Evolutionary conservation across 2,797 vertebrate genomes (phyloP), one percentile per base, ranked within the genome.

Genomic region (Esox masquinongy): DNA sequence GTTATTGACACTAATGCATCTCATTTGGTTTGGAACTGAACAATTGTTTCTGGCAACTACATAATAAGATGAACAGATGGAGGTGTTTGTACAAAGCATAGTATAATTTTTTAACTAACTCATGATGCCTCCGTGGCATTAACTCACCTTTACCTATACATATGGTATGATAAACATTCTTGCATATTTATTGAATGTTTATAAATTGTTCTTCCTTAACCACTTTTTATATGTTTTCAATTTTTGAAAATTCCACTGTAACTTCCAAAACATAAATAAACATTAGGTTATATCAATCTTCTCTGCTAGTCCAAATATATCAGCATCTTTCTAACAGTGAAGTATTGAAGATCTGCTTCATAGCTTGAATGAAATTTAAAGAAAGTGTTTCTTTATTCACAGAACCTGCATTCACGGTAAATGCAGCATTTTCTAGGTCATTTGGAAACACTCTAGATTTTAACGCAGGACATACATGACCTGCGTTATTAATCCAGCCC

Each of bases 201-300:
- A 95, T 94, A 95, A 93, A 91, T 92, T 90, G 92, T 92, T 93
- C 92, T 88, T 88, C 93, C 90, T 91, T 94, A 94, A 94, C 90
- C 92, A 94, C 94, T 95, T 95, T 94, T 95, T 95, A 95, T 95
- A 95, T 95, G 94, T 95, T 95, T 94, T 93, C 93, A 92, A 93
- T 90, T 81, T 93, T 95, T 95, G 93, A 92, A 92, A 94, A 94
- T 93, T 93, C 92, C 92, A 92, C 92, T 95, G 94, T 95, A 94
- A 82, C 94, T 94, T 90, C 93, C 94, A 93, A 94, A 94, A 94
- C 92, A 92, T 93, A 92, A 95, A 95, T 95, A 95, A 95, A 95
- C 91, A 92, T 92, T 94, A 95, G 92, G 93, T 92, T 73, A 29
- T 73, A 73, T 67, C 16, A 16, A 8, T 14, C 64, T 17, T 15